Evolutionary conservation across 2,797 vertebrate species (phyloP), one percentile per base, ranked within the genome.

Genomic region (Phrynocephalus forsythii): DNA sequence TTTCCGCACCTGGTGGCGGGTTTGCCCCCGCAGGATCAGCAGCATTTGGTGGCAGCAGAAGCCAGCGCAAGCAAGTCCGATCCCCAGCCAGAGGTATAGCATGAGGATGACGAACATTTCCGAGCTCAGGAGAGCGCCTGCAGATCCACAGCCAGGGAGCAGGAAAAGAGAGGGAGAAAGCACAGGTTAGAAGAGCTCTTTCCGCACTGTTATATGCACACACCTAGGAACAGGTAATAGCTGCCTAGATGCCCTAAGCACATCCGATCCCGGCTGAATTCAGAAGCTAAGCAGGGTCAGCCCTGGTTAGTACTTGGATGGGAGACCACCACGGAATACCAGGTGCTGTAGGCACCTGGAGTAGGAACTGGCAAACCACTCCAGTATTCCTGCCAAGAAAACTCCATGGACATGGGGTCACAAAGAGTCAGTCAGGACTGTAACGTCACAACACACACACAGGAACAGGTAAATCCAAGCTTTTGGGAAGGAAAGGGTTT

Each of bases 21-120:
- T 99, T 95, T 99, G 98, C 15, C 99, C 99, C 0, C 98, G 97
- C 83, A 98, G 97, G 91, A 99, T 98, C 96, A 99, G 94, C 93
- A 99, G 96, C 93, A 99, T 96, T 97, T 99, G 99, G 94, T 99
- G 99, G 95, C 98, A 99, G 92, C 98, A 99, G 97, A 99, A 99
- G 75, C 98, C 99, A 0, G 98, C 98, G 0, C 98, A 99, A 91
- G 99, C 98, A 95, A 99, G 96, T 87, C 99, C 99, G 0, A 99
- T 98, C 89, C 98, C 99, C 83, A 99, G 97, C 99, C 99, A 99
- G 95, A 99, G 98, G 76, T 99, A 99, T 26, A 99, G 97, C 99
- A 99, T 99, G 95, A 99, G 97, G 94, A 99, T 98, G 94, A 99
- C 97, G 93, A 99, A 98, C 96, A 99, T 97, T 95, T 99, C 98